A percentile compares a stretch with the other conserved stretches of the same genome.
These are phyloP conservation scores for Prietella phreatophila DNA, from an alignment of 2,113 vertebrate species.

Conservation along the genomic window DNA sequence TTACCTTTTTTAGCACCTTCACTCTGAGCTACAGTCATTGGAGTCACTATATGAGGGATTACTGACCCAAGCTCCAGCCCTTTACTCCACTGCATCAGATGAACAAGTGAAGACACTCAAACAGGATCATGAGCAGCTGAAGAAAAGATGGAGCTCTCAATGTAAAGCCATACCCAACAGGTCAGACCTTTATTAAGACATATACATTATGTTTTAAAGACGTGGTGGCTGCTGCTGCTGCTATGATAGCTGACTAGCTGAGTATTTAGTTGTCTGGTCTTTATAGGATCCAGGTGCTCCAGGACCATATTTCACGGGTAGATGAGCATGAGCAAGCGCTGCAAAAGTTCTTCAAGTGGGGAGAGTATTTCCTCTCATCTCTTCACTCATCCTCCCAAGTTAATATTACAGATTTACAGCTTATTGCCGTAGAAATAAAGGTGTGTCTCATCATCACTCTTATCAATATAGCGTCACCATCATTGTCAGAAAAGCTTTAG, in stretches of 20 bases:
- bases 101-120: conserved; percentile 71
- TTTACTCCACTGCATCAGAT: conserved; percentile 75
- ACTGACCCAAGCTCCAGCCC: conserved; percentile 66
- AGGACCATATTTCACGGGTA: conserved; percentile 77
- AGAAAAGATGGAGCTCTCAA: conserved; percentile 73
- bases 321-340: conserved; percentile 83
- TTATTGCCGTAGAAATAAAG: conserved; percentile 75
- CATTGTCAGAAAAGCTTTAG: neutral
- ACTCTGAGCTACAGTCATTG: conserved; percentile 71
- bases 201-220: neutral
- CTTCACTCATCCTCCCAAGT: conserved; percentile 81
- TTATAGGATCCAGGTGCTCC: conserved; percentile 79
- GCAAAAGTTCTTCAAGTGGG: conserved; percentile 86
- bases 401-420: conserved; percentile 73
- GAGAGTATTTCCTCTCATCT: conserved; percentile 81
- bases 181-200: conserved; percentile 43
- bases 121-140: conserved; percentile 73
- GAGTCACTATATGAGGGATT: conserved; percentile 70
- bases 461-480: neutral
- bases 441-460: conserved; percentile 60
- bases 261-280: conserved; percentile 31
- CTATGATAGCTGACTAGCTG: neutral
- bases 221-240: neutral
- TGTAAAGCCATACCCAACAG: conserved; percentile 76
- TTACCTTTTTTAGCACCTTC: conserved; percentile 71